Conservation (phyloP, 2,797 vertebrate genomes). For the Centroberyx gerrardi region DNA sequence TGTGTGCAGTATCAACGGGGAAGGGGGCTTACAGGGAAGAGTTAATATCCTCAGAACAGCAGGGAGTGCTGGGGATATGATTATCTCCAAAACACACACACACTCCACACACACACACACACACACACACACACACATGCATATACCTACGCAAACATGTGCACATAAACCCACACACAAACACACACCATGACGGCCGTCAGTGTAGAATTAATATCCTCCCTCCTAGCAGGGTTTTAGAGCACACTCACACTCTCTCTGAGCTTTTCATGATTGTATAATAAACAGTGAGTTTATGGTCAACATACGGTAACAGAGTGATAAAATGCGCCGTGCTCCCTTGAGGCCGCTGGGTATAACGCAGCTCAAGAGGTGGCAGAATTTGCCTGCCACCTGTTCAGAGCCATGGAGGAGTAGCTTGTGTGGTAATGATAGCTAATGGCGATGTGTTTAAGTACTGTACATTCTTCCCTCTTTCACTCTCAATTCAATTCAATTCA, state of each 20-base stretch:
- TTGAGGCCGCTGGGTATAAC: slow-evolving; percentile 29
- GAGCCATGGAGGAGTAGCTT: slow-evolving; percentile 26
- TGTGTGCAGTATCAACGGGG: slow-evolving; percentile 59
- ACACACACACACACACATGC: slow-evolving; percentile 40
- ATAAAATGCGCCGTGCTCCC: slow-evolving; percentile 45
- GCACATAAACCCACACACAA: slow-evolving; percentile 25
- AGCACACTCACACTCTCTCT: slow-evolving; percentile 19
- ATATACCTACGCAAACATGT: slow-evolving; percentile 27
- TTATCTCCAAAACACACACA: slow-evolving; percentile 62
- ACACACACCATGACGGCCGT: slow-evolving; percentile 51
- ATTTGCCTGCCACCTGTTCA: slow-evolving; percentile 57
- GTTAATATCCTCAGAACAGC: slow-evolving; percentile 79
- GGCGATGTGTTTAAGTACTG: slow-evolving; percentile 17
- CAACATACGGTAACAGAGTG: slow-evolving; percentile 47
- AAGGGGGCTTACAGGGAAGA: slow-evolving; percentile 71
- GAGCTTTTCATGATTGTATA: slow-evolving; percentile 50
- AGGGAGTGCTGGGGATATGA: slow-evolving; percentile 65
- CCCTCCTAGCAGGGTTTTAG: slow-evolving; percentile 65
- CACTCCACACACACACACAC: slow-evolving; percentile 31
- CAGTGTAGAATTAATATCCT: slow-evolving; percentile 78
- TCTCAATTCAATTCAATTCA: not conserved
- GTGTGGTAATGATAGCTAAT: slow-evolving; percentile 32
- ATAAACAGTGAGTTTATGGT: slow-evolving; percentile 55
- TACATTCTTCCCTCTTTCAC: not conserved
- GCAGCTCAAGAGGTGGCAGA: slow-evolving; percentile 35